phyloP scores from a whole-genome alignment of 2,797 vertebrate genomes.

The Tinamus major region DNA sequence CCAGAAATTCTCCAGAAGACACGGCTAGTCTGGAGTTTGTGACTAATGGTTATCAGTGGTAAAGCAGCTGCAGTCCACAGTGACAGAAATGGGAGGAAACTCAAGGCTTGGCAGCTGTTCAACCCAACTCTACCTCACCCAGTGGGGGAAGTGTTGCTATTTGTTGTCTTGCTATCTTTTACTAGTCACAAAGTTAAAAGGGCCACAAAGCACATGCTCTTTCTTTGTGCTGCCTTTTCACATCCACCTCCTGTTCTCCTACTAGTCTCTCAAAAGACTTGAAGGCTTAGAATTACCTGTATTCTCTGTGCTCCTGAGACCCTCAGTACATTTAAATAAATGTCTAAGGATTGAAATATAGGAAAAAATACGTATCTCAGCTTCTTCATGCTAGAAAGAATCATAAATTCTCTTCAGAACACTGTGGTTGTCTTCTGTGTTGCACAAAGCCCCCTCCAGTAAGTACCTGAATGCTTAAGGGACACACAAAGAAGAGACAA shows the following conservation, averaged over 20 bases:
- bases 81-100: neutral
- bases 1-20: neutral
- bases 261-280: neutral
- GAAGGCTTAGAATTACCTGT: neutral
- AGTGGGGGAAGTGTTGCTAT: neutral
- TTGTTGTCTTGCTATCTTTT: too few species aligned
- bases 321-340: neutral
- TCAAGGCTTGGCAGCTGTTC: neutral
- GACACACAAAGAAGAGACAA: neutral
- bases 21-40: neutral
- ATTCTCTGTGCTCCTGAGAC: neutral
- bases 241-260: neutral
- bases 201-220: fast-evolving
- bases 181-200: neutral
- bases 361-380: neutral
- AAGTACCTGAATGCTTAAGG: neutral
- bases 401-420: neutral
- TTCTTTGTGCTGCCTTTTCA: neutral
- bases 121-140: neutral
- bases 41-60: neutral
- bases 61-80: neutral
- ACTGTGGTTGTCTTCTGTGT: neutral
- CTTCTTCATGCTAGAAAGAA: neutral
- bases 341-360: neutral
- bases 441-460: neutral